phyloP scores from a whole-genome alignment of 1,140 invertebrate species.

The Temnothorax longispinosus region DNA sequence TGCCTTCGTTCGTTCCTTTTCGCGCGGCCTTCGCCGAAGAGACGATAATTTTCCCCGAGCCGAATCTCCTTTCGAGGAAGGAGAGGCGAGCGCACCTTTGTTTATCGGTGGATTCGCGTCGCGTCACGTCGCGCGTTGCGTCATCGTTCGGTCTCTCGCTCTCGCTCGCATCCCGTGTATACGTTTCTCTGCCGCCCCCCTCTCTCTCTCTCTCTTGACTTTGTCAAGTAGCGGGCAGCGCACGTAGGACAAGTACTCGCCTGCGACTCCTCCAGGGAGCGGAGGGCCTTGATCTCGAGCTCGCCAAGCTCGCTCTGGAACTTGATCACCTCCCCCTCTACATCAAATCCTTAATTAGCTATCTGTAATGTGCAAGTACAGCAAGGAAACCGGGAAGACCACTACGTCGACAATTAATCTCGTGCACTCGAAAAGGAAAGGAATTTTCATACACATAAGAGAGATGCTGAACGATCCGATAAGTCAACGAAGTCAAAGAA shows the following conservation, averaged over 20 bases:
- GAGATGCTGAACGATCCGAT: constrained; percentile 92
- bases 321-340: constrained; percentile 38
- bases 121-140: background rate
- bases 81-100: constrained; percentile 22
- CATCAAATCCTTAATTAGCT: constrained; percentile 67
- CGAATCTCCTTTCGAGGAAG: background rate
- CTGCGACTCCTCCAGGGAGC: background rate
- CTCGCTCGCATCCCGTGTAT: background rate
- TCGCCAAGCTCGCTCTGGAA: constrained; percentile 48
- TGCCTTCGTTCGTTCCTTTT: background rate
- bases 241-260: background rate
- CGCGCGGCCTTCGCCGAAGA: constrained; percentile 19
- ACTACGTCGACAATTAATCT: constrained; percentile 86
- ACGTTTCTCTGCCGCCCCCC: background rate
- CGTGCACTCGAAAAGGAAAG: constrained; percentile 91
- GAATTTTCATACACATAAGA: constrained; percentile 93
- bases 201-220: background rate
- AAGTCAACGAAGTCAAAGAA: constrained; percentile 78
- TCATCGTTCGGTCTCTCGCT: background rate
- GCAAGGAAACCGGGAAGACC: constrained; percentile 78
- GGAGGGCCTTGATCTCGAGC: background rate
- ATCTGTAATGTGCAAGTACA: constrained; percentile 85
- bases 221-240: background rate
- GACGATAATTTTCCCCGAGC: constrained; percentile 22
- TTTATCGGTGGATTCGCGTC: background rate